Evolutionary conservation across 2,888 invertebrate genomes (phyloP).

Genomic region (Oegoconia quadripuncta): DNA sequence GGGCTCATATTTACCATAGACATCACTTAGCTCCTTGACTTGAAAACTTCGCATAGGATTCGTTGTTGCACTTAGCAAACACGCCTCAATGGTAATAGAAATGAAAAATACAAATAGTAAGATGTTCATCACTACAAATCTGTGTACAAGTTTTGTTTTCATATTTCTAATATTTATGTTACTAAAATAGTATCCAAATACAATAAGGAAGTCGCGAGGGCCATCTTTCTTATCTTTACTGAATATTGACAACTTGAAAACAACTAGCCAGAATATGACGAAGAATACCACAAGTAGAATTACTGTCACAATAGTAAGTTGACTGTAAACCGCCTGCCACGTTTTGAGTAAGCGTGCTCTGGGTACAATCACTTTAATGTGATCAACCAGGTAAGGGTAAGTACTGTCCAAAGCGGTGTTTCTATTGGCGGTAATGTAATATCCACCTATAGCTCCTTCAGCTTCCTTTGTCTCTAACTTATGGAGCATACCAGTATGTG

Average conservation of each 20-base stretch:
- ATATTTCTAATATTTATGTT: slow-evolving; percentile 21
- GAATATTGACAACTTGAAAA: slow-evolving; percentile 27
- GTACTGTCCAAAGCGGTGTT: slow-evolving; percentile 13
- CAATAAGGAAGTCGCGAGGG: slow-evolving; percentile 25
- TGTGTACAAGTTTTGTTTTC: slow-evolving; percentile 22
- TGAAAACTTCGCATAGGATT: slow-evolving; percentile 29
- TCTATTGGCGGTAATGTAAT: slow-evolving; percentile 12
- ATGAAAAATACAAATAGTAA: slow-evolving; percentile 31
- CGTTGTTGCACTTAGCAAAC: slow-evolving; percentile 29
- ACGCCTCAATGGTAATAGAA: slow-evolving; percentile 32
- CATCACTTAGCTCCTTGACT: slow-evolving; percentile 20
- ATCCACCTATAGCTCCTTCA: slow-evolving; percentile 35
- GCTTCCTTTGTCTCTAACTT: slow-evolving; percentile 24
- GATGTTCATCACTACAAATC: slow-evolving; percentile 26
- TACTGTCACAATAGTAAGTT: slow-evolving; percentile 10
- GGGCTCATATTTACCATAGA: slow-evolving; percentile 15
- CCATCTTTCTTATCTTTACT: slow-evolving; percentile 18
- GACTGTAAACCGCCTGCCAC: slow-evolving; percentile 17
- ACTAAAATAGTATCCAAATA: slow-evolving; percentile 37
- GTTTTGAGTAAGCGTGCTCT: slow-evolving; percentile 9
- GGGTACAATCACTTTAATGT: slow-evolving; percentile 14
- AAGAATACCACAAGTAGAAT: slow-evolving; percentile 18
- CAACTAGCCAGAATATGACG: slow-evolving; percentile 23
- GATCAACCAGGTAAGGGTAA: slow-evolving; percentile 18
- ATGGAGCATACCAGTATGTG: slow-evolving; percentile 21